Conservation (phyloP, 2,113 vertebrate genomes). For the Pseudorasbora parva region DNA sequence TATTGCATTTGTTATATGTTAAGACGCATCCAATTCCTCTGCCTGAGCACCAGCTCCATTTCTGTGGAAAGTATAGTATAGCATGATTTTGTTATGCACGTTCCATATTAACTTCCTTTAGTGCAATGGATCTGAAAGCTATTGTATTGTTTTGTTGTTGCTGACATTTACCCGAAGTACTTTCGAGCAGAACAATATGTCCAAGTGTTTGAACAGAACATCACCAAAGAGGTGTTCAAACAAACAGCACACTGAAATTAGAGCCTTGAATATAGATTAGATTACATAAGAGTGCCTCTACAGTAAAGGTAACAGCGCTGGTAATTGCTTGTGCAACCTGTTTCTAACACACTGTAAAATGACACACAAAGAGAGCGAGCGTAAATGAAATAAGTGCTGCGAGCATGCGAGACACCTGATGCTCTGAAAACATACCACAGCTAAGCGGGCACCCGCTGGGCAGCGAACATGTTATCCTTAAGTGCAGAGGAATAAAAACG, state of each 20-base stretch:
- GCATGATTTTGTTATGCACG: not conserved
- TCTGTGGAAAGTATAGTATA: not conserved
- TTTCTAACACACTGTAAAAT: constrained; percentile 81
- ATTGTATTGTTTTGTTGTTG: not conserved
- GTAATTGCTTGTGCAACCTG: constrained; percentile 64
- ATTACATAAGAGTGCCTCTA: constrained; percentile 18
- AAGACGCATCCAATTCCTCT: not conserved
- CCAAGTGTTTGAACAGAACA: not conserved
- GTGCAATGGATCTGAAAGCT: not conserved
- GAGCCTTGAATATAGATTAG: constrained; percentile 3
- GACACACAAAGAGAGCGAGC: not conserved
- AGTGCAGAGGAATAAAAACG: constrained; percentile 70
- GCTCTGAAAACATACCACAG: constrained; percentile 75
- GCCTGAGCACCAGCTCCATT: not conserved
- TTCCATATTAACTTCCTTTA: not conserved
- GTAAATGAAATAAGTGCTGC: constrained; percentile 42
- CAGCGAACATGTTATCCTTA: constrained; percentile 73
- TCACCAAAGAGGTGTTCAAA: not conserved
- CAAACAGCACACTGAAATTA: not conserved
- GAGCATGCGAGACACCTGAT: constrained; percentile 74
- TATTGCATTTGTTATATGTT: not conserved
- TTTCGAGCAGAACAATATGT: constrained; percentile 3
- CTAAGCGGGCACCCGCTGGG: constrained; percentile 67
- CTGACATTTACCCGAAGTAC: not conserved
- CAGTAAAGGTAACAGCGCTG: constrained; percentile 45